phyloP scores from a whole-genome alignment of 2,797 vertebrate genomes.

The Antrozous pallidus region DNA sequence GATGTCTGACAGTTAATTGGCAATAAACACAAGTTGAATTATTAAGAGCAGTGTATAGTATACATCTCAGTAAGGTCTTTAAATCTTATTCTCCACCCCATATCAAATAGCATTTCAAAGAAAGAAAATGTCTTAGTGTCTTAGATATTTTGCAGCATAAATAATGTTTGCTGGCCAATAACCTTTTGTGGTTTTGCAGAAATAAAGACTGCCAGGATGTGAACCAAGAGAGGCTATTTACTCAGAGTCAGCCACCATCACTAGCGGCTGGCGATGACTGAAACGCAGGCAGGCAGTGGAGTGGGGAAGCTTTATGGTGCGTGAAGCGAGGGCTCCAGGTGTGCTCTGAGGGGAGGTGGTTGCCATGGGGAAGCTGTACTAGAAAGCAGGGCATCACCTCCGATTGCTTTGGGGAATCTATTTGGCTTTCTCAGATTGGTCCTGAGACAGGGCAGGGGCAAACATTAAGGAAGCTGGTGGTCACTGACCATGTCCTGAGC shows the following conservation, averaged over 20 bases:
- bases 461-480: not conserved
- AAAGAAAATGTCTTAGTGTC: not conserved
- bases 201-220: not conserved
- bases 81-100: not conserved
- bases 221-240: not conserved
- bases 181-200: not conserved
- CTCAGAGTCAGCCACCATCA: not conserved
- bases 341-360: not conserved
- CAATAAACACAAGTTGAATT: not conserved
- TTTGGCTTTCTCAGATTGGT: not conserved
- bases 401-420: not conserved
- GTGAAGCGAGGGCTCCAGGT: rapidly evolving
- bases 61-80: not conserved
- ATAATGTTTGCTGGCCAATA: not conserved
- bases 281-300: not conserved
- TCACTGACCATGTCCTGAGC: not conserved
- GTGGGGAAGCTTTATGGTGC: not conserved
- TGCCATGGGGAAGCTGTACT: not conserved
- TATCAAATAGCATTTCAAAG: not conserved
- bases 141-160: not conserved
- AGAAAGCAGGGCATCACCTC: not conserved
- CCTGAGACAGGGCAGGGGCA: not conserved
- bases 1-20: not conserved
- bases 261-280: not conserved
- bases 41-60: not conserved